Base-by-base conservation (phyloP, 2,113 vertebrate genomes). In the Periophthalmodon schlosseri region DNA sequence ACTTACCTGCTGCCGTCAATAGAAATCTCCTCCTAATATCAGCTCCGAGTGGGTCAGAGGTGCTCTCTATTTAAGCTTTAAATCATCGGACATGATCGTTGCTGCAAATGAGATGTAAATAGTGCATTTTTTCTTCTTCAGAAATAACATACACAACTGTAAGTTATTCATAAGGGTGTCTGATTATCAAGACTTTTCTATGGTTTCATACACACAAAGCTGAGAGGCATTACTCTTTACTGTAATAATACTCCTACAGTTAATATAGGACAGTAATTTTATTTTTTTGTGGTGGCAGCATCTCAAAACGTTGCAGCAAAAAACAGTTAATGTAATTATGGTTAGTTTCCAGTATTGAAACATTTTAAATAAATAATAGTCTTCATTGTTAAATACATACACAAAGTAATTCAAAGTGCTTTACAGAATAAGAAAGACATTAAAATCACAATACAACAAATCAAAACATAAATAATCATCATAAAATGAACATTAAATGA, bases 1-100 rank as follows among this genome's bases (percentile, higher is more conserved):
- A 81, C 74, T 72, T 50, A 81, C 78, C 77, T 80, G 65, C 81
- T 74, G 66, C 75, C 68, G 71, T 69, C 76, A 81, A 16, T 50
- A 65, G 80, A 85, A 70, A 78, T 74, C 47, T 77, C 68, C 73
- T 24, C 34, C 20, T 52, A 74, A 28, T 13, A 49, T 23, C 12
- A 34, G 64, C 33, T 54, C 28, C 69, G n/a, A 33, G 18, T n/a
- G 57, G 34, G 68, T 77, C 47, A 80, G 5, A 56, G 39, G 66
- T 49, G 54, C 21, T 81, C 49, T 69, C 33, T 60, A 11, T 60
- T 73, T 58, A 54, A 34, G 4, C 18, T 13, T n/a, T 23, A n/a
- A 65, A 63, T 63, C 14, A 58, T 68, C 33, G 13, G 33, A 75
- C 11, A 36, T 33, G 28, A 64, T 18, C 23, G 4, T 70, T 49